These are phyloP conservation scores for Seladonia tumulorum DNA, from an alignment of 2,888 invertebrate species.

Conservation along the genomic window DNA sequence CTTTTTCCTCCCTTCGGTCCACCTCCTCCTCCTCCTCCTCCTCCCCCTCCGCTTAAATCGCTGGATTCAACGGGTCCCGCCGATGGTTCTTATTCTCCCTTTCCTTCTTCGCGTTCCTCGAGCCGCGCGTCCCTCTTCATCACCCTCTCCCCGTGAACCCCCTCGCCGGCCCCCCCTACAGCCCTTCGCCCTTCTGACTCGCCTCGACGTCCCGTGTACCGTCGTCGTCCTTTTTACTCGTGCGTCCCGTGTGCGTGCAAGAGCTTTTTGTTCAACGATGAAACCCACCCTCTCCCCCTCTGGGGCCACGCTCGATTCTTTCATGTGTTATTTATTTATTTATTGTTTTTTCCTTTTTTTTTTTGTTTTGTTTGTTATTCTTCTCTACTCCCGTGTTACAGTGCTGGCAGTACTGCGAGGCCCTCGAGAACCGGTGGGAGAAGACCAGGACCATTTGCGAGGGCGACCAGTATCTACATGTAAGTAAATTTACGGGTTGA, in stretches of 20 bases:
- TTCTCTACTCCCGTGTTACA: conserved; percentile 76
- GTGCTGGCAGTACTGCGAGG: conserved; percentile 82
- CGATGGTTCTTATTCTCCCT: conserved; percentile 68
- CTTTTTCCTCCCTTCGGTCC: conserved; percentile 16
- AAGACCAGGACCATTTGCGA: conserved; percentile 79
- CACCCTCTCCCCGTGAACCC: conserved; percentile 36
- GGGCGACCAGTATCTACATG: conserved; percentile 77
- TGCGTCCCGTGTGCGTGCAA: conserved; percentile 60
- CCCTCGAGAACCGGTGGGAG: conserved; percentile 80
- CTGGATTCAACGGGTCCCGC: conserved; percentile 77
- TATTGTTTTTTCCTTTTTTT: too few relatives aligned
- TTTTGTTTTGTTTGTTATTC: conserved; percentile 33
- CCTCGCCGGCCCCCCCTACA: conserved; percentile 40
- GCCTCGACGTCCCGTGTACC: conserved; percentile 30
- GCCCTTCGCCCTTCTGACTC: conserved; percentile 9
- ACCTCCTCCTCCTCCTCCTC: conserved; percentile 39
- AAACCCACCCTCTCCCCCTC: conserved; percentile 51
- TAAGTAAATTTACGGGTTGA: conserved; percentile 72
- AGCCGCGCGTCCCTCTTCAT: conserved; percentile 55
- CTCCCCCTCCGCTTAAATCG: conserved; percentile 74
- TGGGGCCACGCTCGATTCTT: conserved; percentile 47
- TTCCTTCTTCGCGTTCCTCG: conserved; percentile 72
- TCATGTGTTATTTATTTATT: conserved; percentile 23
- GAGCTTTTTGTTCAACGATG: conserved; percentile 65
- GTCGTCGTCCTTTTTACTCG: conserved; percentile 59